Percentiles rank a stretch among this genome's conserved stretches.
phyloP scores from a whole-genome alignment of 2,113 vertebrate species.

The Mormyrus iriodes region DNA sequence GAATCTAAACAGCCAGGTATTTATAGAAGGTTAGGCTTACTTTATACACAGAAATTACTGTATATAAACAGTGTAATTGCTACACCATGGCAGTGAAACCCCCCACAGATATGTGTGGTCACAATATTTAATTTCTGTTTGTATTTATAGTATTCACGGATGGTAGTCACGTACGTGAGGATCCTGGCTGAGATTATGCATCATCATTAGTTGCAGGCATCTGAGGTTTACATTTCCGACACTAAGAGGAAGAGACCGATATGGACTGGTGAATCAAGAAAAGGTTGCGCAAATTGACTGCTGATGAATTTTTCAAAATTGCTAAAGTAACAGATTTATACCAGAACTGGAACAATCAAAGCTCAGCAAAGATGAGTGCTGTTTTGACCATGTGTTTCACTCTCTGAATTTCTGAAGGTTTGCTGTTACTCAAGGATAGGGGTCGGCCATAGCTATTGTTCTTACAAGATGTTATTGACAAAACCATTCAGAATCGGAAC shows the following conservation, averaged over 20 bases:
- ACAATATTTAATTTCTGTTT: not conserved
- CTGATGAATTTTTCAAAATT: not conserved
- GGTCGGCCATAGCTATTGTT: too few relatives aligned
- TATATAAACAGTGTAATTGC: not conserved
- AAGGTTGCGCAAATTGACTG: not conserved
- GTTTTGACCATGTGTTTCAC: not conserved
- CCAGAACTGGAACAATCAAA: not conserved
- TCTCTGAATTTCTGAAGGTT: too few relatives aligned
- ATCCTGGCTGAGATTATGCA: not conserved
- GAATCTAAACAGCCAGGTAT: not conserved
- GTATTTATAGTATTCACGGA: not conserved
- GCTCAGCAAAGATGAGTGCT: not conserved
- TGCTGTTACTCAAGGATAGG: too few relatives aligned
- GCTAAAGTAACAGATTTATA: not conserved
- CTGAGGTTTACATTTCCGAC: not conserved
- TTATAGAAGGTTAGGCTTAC: not conserved
- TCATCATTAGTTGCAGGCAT: not conserved
- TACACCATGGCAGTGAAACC: not conserved
- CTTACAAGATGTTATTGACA: too few relatives aligned
- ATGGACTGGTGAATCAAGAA: not conserved
- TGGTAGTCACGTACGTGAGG: not conserved
- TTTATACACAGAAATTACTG: not conserved
- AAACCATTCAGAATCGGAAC: too few relatives aligned
- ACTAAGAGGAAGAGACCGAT: not conserved
- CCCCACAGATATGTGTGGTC: not conserved